Base-by-base conservation (phyloP, 2,113 vertebrate species). In the Cheirogaleus medius region DNA sequence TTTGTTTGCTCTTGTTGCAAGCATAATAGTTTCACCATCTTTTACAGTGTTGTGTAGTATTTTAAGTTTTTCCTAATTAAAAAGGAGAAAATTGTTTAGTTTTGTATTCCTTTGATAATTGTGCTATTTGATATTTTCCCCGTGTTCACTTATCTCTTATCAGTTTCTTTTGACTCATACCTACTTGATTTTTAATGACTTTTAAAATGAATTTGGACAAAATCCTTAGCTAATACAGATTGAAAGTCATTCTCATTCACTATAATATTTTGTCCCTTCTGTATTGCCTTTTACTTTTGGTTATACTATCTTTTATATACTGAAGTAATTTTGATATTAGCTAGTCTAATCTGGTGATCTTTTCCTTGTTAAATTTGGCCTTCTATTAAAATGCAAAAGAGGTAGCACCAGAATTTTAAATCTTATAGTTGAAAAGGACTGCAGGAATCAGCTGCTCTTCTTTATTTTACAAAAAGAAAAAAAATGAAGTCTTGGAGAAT, bases 41-140 rank as follows among this genome's bases (percentile, higher is more conserved):
- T 95, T 58, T 73, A 73, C 34, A 87, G 44, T 73, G 37, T 84
- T 64, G 47, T 42, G 23, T 39, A 23, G 13, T 87, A n/a, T 60
- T 95, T 95, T 82, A 29, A 90, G 3, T 74, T 93, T 95, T 86
- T 90, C 44, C 60, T 91, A 76, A 69, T 77, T 84, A 56, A 76
- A 42, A 87, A 56, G 27, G 78, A 34, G 29, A 92, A 95, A 84
- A 73, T 74, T 86, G 17, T 93, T 87, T 80, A 44, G n/a, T 58
- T 81, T 82, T 92, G 27, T 29, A 85, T 92, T 93, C 71, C 60
- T 88, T 52, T 82, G 49, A 21, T 69, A 74, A 60, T 60, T 87
- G 18, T 12, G 11, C n/a, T 25, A 73, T 81, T 42, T 73, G 11
- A 68, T 6, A 34, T 68, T 90, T 93, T 92, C 21, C 37, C 15